Base-by-base conservation (phyloP, 2,113 vertebrate genomes). In the Gallinago undulata region DNA sequence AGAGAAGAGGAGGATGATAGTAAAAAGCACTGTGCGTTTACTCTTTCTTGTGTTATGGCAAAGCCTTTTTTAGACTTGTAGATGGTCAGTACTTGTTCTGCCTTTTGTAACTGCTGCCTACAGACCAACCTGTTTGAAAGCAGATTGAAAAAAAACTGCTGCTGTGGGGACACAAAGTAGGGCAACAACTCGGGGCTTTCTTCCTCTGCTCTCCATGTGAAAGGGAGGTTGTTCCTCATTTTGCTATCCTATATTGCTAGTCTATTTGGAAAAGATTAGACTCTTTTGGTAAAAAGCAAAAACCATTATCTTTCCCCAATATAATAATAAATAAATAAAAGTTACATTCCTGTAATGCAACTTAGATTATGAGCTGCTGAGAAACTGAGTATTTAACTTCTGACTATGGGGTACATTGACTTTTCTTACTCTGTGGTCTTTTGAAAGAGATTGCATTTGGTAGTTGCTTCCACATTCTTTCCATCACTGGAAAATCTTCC, bases 171-270 rank as follows among this genome's bases (percentile, higher is more conserved):
- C 13, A 82, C 30, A 16, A 83, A 67, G 23, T 23, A 3, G 21
- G 70, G 10, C 3, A 6, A 17, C 1, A 8, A 11, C 27, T 35
- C 0, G 2, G 45, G 19, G 8, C 22, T 62, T 75, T 13, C 21
- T 23, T 2, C 15, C 9, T 39, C 55, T 53, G 27, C 9, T 3
- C 6, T 2, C 5, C 1, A 1, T 0, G 1, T 43, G 28, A 74
- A 48, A 60, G 45, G 5, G 39, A 67, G 53, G 10, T n/a, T 94
- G 56, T 14, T 89, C 16, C 24, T 16, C 0, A 0, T 9, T 89
- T 92, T 43, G 19, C 27, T 69, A 4, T 53, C 45, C 39, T 64
- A 3, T 31, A 45, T 31, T 31, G 19, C 63, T 66, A 22, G 28
- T 53, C 31, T 81, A 0, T 33, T 91, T 81, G 51, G 33, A 69